Evolutionary conservation across 2,888 invertebrate species (phyloP), one percentile per base, ranked within the genome.

Genomic region (Idaea aversata): DNA sequence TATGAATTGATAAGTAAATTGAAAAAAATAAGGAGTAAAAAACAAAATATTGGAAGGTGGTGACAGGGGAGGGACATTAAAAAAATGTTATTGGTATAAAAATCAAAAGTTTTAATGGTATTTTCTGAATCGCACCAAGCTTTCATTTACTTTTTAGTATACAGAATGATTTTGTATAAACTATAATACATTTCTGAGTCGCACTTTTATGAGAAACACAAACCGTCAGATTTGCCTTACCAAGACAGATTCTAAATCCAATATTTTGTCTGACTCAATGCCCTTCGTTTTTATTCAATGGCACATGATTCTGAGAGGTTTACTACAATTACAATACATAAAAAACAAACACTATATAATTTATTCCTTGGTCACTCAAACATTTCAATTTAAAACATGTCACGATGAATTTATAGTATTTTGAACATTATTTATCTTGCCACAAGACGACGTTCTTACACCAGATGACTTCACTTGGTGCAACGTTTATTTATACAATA

Each of bases 71-170:
- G 72, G 77, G 77, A 74, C 75, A 88, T 80, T 59, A 59, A 81
- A 88, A 88, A 89, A 88, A 86, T 82, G 87, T 82, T 83, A 78
- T 91, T 93, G 92, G 92, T 93, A 93, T 93, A 93, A 93, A 93
- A 93, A 93, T 93, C 92, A 93, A 93, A 93, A 93, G 92, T 92
- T 93, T 93, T 93, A 93, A 93, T 93, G 92, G 92, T 92, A 91
- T 92, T 92, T 92, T 91, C 92, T 90, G 91, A 91, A 92, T 93
- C 92, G 92, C 92, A 93, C 92, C 92, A 92, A 93, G 92, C 92
- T 91, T 92, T 89, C 91, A 91, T 91, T 90, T 91, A 92, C 88
- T 88, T 92, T 92, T 92, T 91, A 92, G 91, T 93, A 92, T 91
- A 92, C 92, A 91, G 91, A 90, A 88, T 90, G 88, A 88, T 90